Base-by-base conservation (phyloP, 2,113 vertebrate genomes). In the Oncorhynchus keta region DNA sequence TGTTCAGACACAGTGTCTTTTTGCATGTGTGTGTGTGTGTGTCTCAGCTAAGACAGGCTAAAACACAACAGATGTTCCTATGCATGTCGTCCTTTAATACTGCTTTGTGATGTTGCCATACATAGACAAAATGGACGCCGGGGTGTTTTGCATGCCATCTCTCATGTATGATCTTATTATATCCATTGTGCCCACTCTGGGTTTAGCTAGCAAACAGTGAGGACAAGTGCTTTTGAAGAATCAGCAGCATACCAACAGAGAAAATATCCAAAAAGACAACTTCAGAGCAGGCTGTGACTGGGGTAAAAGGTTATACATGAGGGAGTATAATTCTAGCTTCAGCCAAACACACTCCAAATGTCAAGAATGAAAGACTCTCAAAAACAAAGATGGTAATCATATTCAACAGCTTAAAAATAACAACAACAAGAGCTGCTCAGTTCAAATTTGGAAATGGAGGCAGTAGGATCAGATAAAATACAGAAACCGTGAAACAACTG, bases 91-190 rank as follows among this genome's bases (percentile, higher is more conserved):
- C 5, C 13, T 55, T 55, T 14, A 55, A 5, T 55, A 18, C 16
- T 55, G 51, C 3, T 18, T 55, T 55, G 16, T 55, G 51, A 55
- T 18, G 16, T 55, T 14, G 3, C 51, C 51, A 55, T 55, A 18
- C 51, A 5, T 55, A 55, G 51, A 55, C 51, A 55, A 55, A 14
- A 55, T 55, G 51, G 51, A 55, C 5, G 51, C 16, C 5, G 3
- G 51, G 14, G 3, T 14, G 51, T 55, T 55, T 55, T 55, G 16
- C 51, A 55, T 55, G 76, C 74, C 75, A 76, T 74, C 76, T 76
- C 51, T 81, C 84, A 83, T 76, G 77, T 83, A 83, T 84, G 80
- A 85, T 87, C 74, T 80, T 73, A 59, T 87, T 83, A 87, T 48
- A 70, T 35, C 81, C 74, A 79, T 62, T 76, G 73, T 65, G 72